Base-by-base conservation (phyloP, 1,140 invertebrate species). In the Zaprionus lachaisei region DNA sequence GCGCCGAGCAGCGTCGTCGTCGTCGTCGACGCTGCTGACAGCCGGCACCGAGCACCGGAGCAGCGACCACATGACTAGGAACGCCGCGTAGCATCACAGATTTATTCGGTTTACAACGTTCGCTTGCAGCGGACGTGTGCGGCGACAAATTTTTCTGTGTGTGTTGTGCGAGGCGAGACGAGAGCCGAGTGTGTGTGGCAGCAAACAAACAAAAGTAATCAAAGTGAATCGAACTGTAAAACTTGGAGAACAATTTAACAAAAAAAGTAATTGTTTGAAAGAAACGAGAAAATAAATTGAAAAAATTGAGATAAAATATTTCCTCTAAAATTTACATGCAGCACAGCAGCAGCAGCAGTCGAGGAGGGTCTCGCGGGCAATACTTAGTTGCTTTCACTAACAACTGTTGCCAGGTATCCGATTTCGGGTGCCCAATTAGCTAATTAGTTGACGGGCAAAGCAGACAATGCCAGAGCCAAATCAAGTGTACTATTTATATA, bases 21-120 rank as follows among this genome's bases (percentile, higher is more conserved):
- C 31, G 9, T 31, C 31, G 31, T 34, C 44, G 44, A 31, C 28
- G 28, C 28, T 9, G 28, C 28, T 31, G 14, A 15, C 38, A 41
- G 38, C 20, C 47, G 20, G 64, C 69, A 34, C 31, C 31, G 57
- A 76, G 70, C 82, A 64, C 60, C 41, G 41, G n/a, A 47, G 41
- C 41, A 64, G 72, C 61, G 60, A 51, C 63, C 66, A 77, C 80
- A 73, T 72, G 70, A 81, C 70, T 79, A 85, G 85, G 66, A 77
- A 72, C 72, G 66, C 66, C 74, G 70, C 84, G 44, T 63, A 78
- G 77, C 70, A 38, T 78, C 77, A 77, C 69, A 84, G 85, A 85
- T 80, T 89, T 89, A 89, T 89, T 89, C 85, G 57, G 81, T 80
- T 85, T 74, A 81, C 79, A 90, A 90, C 85, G 82, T 85, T 85